These are phyloP conservation scores for Heteromyza rotundicornis DNA, from an alignment of 2,888 invertebrate species.

Conservation along the genomic window DNA sequence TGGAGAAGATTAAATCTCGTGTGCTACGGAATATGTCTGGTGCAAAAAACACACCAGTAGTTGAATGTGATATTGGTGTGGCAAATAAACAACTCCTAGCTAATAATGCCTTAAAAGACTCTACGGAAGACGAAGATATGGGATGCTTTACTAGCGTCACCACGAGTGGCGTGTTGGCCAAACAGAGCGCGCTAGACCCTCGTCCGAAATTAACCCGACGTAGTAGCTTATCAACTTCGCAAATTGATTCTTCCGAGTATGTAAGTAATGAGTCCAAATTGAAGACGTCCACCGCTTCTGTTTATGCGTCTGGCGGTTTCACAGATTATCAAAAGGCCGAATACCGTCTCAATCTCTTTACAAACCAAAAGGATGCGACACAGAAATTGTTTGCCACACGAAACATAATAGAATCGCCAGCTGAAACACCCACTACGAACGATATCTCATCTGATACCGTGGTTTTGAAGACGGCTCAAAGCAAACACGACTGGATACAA, in stretches of 20 bases:
- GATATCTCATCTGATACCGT: constrained; percentile 43
- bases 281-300: constrained; percentile 44
- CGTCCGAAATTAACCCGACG: constrained; percentile 63
- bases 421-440: constrained; percentile 46
- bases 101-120: background rate
- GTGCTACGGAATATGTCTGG: constrained; percentile 65
- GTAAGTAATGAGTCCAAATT: constrained; percentile 61
- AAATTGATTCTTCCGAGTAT: constrained; percentile 72
- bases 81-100: too few species aligned
- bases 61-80: background rate
- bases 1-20: constrained; percentile 70
- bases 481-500: constrained; percentile 67
- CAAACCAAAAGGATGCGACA: constrained; percentile 49
- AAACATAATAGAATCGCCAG: constrained; percentile 40
- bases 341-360: constrained; percentile 60
- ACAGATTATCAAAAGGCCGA: constrained; percentile 62
- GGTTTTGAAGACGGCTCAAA: constrained; percentile 57
- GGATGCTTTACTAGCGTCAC: constrained; percentile 77
- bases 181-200: constrained; percentile 63
- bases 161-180: constrained; percentile 73
- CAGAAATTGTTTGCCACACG: constrained; percentile 37
- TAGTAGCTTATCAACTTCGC: constrained; percentile 74
- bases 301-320: constrained; percentile 50
- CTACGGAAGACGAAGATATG: constrained; percentile 54
- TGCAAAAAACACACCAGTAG: constrained; percentile 25